These are phyloP conservation scores for Callipepla californica DNA, from an alignment of 2,113 vertebrate genomes.

Conservation along the genomic window DNA sequence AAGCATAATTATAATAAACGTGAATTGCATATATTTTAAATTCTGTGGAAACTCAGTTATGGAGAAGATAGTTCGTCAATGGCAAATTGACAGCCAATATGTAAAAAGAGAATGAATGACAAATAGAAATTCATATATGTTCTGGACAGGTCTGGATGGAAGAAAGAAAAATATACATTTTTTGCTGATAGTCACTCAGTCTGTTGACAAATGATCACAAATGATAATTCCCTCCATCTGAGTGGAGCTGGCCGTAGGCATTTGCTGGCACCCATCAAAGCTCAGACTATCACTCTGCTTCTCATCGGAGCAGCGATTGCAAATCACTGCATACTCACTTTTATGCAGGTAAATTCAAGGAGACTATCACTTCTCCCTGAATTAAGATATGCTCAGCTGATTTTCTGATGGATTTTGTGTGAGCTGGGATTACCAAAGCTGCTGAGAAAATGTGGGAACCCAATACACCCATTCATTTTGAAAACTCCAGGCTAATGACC, in stretches of 20 bases:
- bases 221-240: not conserved
- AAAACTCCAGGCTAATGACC: not conserved
- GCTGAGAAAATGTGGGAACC: not conserved
- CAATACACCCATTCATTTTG: not conserved
- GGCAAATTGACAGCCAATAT: not conserved
- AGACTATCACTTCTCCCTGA: not conserved
- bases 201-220: not conserved
- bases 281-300: not conserved
- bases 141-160: not conserved
- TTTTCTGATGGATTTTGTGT: not conserved
- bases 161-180: not conserved
- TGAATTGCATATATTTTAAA: not conserved
- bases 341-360: not conserved
- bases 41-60: not conserved
- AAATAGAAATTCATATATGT: not conserved
- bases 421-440: not conserved
- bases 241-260: not conserved
- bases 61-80: not conserved
- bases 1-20: conserved; percentile 7
- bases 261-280: not conserved
- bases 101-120: not conserved
- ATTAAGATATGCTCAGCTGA: not conserved
- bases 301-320: not conserved
- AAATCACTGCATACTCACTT: not conserved
- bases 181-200: not conserved